Evolutionary conservation across 2,797 vertebrate genomes (phyloP), one percentile per base, ranked within the genome.

Genomic region (Tapera naevia): DNA sequence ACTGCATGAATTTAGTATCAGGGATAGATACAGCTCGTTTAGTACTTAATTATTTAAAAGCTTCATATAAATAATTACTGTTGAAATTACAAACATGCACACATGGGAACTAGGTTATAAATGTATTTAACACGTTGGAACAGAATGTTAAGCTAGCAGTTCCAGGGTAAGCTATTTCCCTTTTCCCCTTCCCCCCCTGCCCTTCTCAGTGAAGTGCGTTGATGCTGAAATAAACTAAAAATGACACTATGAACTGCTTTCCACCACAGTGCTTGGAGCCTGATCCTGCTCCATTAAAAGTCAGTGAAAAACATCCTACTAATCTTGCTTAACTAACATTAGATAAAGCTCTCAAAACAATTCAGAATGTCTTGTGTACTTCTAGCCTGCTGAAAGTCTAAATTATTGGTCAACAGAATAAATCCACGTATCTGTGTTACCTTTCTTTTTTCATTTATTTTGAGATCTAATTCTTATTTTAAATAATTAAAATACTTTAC

Each of bases 21-120:
- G 72, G 54, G 37, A 80, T 78, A 91, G 70, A 93, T 92, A 87
- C 37, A 64, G 79, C 71, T 92, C 78, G 80, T 87, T 80, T 94
- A 85, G 8, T 91, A 91, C 58, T 97, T 94, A 97, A 97, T 96
- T 97, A 97, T 97, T 97, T 96, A 97, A 96, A 96, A 93, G 75
- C 37, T 96, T 95, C 72, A 81, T 89, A 95, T 97, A 94, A 98
- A 97, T 97, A 96, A 97, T 98, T 97, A 88, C 94, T 88, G 61
- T 84, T 88, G 81, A 97, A 97, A 97, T 93, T 93, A 58, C 95
- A 97, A 97, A 92, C 91, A 95, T 65, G 60, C 48, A 92, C 71
- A 56, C 64, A 80, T 56, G 81, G 39, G 67, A 82, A 89, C 62
- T 5, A 74, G 35, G 48, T 43, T 81, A 89, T 88, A 93, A 95